Evolutionary conservation across 2,888 invertebrate genomes (phyloP).

Genomic region (Chrysolina oricalcia): DNA sequence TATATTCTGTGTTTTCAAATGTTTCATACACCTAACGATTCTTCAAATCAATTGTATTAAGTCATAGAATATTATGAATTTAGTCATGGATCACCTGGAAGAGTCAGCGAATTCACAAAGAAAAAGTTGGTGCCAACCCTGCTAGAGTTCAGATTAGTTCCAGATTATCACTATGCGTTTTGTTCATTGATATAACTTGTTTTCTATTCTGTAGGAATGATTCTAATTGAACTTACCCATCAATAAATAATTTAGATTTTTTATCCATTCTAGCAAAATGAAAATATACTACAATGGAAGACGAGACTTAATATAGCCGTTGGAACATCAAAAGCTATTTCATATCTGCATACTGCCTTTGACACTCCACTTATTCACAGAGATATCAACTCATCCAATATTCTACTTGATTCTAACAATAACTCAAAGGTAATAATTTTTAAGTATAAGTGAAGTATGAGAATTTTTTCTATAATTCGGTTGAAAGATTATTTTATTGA

Average conservation of each 20-base stretch:
- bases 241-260: not conserved
- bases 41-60: too few relatives aligned
- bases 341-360: conserved; percentile 79
- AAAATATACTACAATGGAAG: conserved; percentile 72
- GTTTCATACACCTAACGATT: too few relatives aligned
- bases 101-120: too few relatives aligned
- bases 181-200: too few relatives aligned
- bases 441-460: not conserved
- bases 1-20: too few relatives aligned
- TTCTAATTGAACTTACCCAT: too few relatives aligned
- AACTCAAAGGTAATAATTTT: conserved; percentile 75
- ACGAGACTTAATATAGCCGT: conserved; percentile 77
- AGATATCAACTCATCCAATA: conserved; percentile 87
- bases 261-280: conserved; percentile 48
- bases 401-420: conserved; percentile 79
- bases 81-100: too few relatives aligned
- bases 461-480: not conserved
- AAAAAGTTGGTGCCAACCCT: too few relatives aligned
- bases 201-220: too few relatives aligned
- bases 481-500: conserved; percentile 43
- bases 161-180: too few relatives aligned
- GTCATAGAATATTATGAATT: too few relatives aligned
- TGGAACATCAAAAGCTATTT: conserved; percentile 80
- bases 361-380: conserved; percentile 81
- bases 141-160: too few relatives aligned